phyloP scores from a whole-genome alignment of 2,113 vertebrate species.

The Lampris incognitus region DNA sequence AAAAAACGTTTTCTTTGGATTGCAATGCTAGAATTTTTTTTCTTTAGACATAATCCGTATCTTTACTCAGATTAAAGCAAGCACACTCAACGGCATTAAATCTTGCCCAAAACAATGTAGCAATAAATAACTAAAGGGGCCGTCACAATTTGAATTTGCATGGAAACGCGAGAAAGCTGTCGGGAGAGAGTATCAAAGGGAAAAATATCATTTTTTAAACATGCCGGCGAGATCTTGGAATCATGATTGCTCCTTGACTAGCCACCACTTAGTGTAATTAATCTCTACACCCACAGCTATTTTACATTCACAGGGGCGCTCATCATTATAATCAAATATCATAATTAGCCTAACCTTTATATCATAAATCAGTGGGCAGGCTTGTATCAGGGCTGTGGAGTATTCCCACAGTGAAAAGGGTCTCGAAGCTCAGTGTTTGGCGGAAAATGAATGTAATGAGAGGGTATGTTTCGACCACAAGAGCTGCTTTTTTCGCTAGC shows the following conservation, averaged over 20 bases:
- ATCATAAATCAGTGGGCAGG: neutral
- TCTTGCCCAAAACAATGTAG: too few species aligned
- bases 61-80: too few species aligned
- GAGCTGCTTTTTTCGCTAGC: constrained; percentile 24
- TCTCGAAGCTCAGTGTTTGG: neutral
- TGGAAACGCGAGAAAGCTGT: too few species aligned
- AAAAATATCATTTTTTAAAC: too few species aligned
- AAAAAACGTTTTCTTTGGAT: too few species aligned
- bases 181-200: too few species aligned
- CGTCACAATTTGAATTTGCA: too few species aligned
- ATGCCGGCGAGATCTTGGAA: neutral
- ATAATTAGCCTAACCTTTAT: neutral
- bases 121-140: too few species aligned
- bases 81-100: too few species aligned
- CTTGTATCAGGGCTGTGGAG: neutral
- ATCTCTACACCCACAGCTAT: neutral
- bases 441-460: constrained; percentile 6
- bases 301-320: neutral
- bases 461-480: neutral
- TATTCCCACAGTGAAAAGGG: too few species aligned
- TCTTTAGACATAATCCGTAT: too few species aligned
- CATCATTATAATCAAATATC: neutral
- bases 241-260: neutral
- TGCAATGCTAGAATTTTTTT: too few species aligned
- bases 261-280: neutral